These are phyloP conservation scores for Paedocypris micromegethes DNA, from an alignment of 2,797 vertebrate species.

Conservation along the genomic window DNA sequence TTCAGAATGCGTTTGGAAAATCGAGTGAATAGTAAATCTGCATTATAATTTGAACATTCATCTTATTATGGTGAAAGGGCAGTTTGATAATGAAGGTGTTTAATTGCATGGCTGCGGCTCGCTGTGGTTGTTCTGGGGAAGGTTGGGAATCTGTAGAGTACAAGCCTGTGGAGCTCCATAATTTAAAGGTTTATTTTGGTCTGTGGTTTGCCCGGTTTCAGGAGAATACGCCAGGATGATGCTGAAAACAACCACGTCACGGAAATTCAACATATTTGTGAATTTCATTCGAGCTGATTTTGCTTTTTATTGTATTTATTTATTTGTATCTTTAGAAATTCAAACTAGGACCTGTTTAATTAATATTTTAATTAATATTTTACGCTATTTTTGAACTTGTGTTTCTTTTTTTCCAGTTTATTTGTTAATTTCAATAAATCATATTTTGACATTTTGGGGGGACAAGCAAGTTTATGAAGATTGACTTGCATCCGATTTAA, in stretches of 20 bases:
- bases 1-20: slow-evolving; percentile 33
- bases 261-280: slow-evolving; percentile 12
- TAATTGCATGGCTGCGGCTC: slow-evolving; percentile 37
- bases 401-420: too few relatives aligned
- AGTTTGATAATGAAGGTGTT: slow-evolving; percentile 49
- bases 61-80: slow-evolving; percentile 40
- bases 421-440: too few relatives aligned
- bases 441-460: too few relatives aligned
- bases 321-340: background rate
- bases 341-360: too few relatives aligned
- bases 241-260: slow-evolving; percentile 19
- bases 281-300: background rate
- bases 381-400: too few relatives aligned
- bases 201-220: slow-evolving; percentile 24
- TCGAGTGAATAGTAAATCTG: slow-evolving; percentile 26
- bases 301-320: slow-evolving; percentile 14
- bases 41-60: slow-evolving; percentile 49
- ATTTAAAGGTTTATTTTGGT: slow-evolving; percentile 48
- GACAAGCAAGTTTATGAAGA: too few relatives aligned
- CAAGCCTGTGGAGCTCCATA: slow-evolving; percentile 41
- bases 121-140: slow-evolving; percentile 38
- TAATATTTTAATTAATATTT: too few relatives aligned
- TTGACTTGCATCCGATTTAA: too few relatives aligned
- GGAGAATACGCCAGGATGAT: slow-evolving; percentile 28
- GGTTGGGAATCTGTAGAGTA: slow-evolving; percentile 29